Evolutionary conservation across 2,888 invertebrate genomes (phyloP).

Genomic region (Parnassius mnemosyne): DNA sequence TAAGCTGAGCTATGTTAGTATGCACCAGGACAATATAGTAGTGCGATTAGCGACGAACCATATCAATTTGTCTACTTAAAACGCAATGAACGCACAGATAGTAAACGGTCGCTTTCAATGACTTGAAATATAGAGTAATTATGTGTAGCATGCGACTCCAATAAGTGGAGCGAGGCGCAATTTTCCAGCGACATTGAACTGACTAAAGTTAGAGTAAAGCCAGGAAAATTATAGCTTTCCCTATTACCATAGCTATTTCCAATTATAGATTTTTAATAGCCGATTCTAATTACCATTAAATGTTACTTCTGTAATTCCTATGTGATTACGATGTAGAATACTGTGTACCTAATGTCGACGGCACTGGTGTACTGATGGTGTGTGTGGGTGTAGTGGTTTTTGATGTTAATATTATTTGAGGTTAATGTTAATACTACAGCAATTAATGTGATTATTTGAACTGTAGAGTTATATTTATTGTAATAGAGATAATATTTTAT

Average conservation of each 20-base stretch:
- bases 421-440: too few species aligned
- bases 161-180: conserved; percentile 17
- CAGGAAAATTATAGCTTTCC: conserved; percentile 24
- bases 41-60: conserved; percentile 6
- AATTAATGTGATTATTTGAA: too few species aligned
- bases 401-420: too few species aligned
- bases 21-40: background rate
- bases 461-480: too few species aligned
- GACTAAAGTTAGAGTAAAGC: conserved; percentile 13
- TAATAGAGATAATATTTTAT: too few species aligned
- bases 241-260: conserved; percentile 17
- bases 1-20: background rate
- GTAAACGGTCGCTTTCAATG: conserved; percentile 12
- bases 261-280: conserved; percentile 1
- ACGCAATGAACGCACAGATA: conserved; percentile 13
- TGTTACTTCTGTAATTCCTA: background rate
- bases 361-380: too few species aligned
- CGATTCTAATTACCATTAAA: background rate
- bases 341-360: too few species aligned
- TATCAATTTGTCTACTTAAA: conserved; percentile 24
- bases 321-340: too few species aligned
- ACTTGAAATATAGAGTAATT: conserved; percentile 22
- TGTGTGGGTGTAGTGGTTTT: too few species aligned
- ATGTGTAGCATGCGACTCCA: conserved; percentile 20
- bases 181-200: conserved; percentile 18